Base-by-base conservation (phyloP, 2,888 invertebrate species). In the Pristionchus japonicus region DNA sequence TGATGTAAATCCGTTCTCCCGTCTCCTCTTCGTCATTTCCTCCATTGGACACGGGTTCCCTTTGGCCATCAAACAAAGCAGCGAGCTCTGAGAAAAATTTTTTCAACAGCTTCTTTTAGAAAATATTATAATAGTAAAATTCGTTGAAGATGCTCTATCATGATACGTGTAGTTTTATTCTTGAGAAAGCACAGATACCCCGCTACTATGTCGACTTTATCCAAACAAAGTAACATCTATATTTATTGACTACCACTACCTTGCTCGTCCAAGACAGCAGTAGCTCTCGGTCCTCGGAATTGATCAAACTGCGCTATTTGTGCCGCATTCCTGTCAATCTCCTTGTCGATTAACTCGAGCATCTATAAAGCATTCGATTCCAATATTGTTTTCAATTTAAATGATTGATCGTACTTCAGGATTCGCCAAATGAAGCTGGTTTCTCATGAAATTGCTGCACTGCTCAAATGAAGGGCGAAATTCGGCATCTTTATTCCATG, bases 401-500 rank as follows among this genome's bases (percentile, higher is more conserved):
- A 31, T 67, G 3, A 4, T 15, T 23, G 23, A 23, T 67, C 37
- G n/a, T 52, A 86, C 86, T 74, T 52, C 23, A 27, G 86, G 37
- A 13, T 74, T 64, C n/a, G 49, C 80, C 17, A 87, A 40, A 13
- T 80, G n/a, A 6, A 87, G 57, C 11, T 87, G 80, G n/a, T 37
- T 37, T 37, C 87, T 49, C 87, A 87, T 77, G 80, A 87, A 87
- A 27, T 52, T 27, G 27, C 23, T n/a, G 43, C 87, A 87, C 43
- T 87, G 57, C 4, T 23, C 95, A 95, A 98, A 98, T 23, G 96
- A 95, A 0, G 98, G 98, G 82, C 98, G 95, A 31, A 96, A 95
- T 13, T 96, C 95, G 0, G 98, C 97, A 91, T 97, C 96, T 3
- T 96, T 96, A 87, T 96, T 96, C 98, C 98, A 98, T 94, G 98